Conservation (phyloP, 2,888 invertebrate genomes). For the Eristalinus sepulchralis region DNA sequence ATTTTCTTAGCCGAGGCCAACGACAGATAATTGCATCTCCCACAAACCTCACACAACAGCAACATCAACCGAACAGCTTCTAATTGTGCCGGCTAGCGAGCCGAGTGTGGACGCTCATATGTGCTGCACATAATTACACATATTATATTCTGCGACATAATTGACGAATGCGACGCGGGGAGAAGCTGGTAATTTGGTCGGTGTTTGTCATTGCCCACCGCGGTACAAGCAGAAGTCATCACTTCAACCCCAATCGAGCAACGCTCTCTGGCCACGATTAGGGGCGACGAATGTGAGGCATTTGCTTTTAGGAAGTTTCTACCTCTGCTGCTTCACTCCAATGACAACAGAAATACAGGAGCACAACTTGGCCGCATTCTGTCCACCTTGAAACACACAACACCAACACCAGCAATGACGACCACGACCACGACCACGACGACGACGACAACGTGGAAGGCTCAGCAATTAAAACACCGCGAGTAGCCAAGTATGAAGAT, state of each 20-base stretch:
- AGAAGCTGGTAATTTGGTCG: slow-evolving; percentile 54
- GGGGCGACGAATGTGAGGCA: slow-evolving; percentile 65
- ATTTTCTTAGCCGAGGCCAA: slow-evolving; percentile 24
- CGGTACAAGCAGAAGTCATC: slow-evolving; percentile 23
- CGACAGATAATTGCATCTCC: slow-evolving; percentile 30
- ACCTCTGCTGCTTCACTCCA: slow-evolving; percentile 49
- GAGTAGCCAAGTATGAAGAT: slow-evolving; percentile 81
- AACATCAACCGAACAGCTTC: background rate
- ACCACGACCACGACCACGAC: slow-evolving; percentile 25
- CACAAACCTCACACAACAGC: background rate
- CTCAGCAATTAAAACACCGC: slow-evolving; percentile 78
- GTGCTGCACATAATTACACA: slow-evolving; percentile 53
- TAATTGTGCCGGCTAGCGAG: slow-evolving; percentile 25
- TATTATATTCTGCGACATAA: slow-evolving; percentile 68
- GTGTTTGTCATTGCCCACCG: slow-evolving; percentile 19
- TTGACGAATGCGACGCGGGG: slow-evolving; percentile 43
- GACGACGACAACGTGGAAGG: slow-evolving; percentile 36
- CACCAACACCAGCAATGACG: slow-evolving; percentile 20
- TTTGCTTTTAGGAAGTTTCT: slow-evolving; percentile 39
- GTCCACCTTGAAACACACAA: slow-evolving; percentile 53
- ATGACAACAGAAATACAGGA: slow-evolving; percentile 73
- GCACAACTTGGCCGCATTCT: slow-evolving; percentile 64
- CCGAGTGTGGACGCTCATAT: slow-evolving; percentile 12
- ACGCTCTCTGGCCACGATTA: slow-evolving; percentile 9
- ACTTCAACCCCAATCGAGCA: slow-evolving; percentile 51